Conservation (phyloP, 2,888 invertebrate species). For the Hedya salicella region DNA sequence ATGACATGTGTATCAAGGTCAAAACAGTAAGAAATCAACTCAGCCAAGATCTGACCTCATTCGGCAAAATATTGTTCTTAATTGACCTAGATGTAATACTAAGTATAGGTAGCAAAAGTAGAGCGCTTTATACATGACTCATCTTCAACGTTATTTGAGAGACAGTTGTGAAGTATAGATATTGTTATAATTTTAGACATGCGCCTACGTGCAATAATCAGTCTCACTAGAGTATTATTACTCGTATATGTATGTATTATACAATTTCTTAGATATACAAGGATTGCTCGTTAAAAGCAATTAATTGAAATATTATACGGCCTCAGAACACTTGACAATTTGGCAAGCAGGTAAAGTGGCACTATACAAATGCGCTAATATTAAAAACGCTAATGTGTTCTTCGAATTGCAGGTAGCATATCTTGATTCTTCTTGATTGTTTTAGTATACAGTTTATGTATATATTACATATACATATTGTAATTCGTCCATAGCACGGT, state of each 20-base stretch:
- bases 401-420: no score
- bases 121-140: background rate
- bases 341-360: no score
- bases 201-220: background rate
- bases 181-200: background rate
- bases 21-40: background rate
- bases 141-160: background rate
- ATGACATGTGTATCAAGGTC: background rate
- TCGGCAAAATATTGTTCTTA: conserved; percentile 2
- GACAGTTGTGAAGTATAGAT: background rate
- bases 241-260: no score
- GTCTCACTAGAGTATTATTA: background rate
- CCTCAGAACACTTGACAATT: background rate
- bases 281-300: background rate
- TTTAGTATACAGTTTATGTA: no score
- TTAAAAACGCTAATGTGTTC: no score
- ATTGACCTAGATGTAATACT: conserved; percentile 3
- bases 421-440: no score
- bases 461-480: no score
- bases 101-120: background rate
- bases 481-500: no score
- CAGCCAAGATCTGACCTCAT: conserved; percentile 3
- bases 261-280: no score
- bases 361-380: no score
- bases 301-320: background rate